Conservation (phyloP, 2,113 vertebrate species). For the Ellobius talpinus region DNA sequence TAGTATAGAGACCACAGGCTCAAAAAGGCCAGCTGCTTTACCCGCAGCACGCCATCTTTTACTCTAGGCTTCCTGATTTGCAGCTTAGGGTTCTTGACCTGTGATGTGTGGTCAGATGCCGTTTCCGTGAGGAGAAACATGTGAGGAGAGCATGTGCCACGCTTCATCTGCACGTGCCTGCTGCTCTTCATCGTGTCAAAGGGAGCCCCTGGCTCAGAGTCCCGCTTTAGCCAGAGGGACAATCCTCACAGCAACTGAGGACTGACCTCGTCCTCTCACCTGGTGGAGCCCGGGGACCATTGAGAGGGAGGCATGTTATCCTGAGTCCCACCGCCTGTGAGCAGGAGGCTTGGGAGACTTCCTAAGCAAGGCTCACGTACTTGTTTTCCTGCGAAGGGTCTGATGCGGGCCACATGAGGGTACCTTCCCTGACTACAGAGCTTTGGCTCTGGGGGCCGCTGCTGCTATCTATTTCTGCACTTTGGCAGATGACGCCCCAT, state of each 20-base stretch:
- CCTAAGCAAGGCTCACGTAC: not conserved
- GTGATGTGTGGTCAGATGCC: not conserved
- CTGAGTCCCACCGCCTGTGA: not conserved
- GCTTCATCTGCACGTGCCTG: not conserved
- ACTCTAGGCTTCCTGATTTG: not conserved
- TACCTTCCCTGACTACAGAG: not conserved
- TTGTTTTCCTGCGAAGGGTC: not conserved
- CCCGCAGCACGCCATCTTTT: not conserved
- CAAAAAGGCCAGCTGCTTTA: slow-evolving; percentile 1
- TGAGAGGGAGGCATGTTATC: not conserved
- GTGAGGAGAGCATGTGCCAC: too few relatives aligned
- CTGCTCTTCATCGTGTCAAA: not conserved
- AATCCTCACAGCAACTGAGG: not conserved
- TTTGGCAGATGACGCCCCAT: not conserved
- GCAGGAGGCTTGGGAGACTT: not conserved
- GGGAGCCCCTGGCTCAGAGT: not conserved
- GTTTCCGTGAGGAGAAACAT: not conserved
- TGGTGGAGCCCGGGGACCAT: not conserved
- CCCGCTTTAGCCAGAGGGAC: not conserved
- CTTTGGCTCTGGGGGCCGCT: not conserved
- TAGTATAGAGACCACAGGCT: not conserved
- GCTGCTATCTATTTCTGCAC: slow-evolving; percentile 19
- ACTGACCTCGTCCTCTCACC: not conserved
- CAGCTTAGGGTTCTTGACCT: not conserved
- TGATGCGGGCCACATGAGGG: not conserved